A percentile compares a stretch with the other conserved stretches of the same genome.
phyloP scores from a whole-genome alignment of 2,113 vertebrate genomes.

The Pelvicachromis taeniatus region DNA sequence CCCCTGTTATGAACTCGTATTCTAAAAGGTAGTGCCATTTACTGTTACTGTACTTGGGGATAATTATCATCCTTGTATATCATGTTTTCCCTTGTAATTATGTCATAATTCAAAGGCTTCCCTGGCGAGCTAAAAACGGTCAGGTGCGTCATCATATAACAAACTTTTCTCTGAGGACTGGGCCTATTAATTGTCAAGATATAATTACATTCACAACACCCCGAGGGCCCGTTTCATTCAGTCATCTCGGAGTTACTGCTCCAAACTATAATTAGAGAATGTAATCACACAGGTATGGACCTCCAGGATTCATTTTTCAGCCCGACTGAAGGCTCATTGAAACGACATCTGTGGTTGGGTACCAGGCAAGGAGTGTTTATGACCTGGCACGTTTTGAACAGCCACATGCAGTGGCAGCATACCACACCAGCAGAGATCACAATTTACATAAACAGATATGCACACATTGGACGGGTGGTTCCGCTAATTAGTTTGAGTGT shows the following conservation, averaged over 20 bases:
- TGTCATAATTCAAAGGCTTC: slow-evolving; percentile 65
- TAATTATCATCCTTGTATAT: slow-evolving; percentile 60
- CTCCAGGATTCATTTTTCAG: slow-evolving; percentile 61
- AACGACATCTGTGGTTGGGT: slow-evolving; percentile 49
- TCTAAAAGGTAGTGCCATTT: slow-evolving; percentile 41
- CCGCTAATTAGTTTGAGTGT: slow-evolving; percentile 17
- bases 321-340: slow-evolving; percentile 47
- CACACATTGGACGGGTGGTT: slow-evolving; percentile 1
- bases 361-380: slow-evolving; percentile 49
- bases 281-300: slow-evolving; percentile 66
- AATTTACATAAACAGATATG: slow-evolving; percentile 21
- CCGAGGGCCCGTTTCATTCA: slow-evolving; percentile 52
- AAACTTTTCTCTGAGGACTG: slow-evolving; percentile 48
- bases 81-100: slow-evolving; percentile 69
- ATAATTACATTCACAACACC: slow-evolving; percentile 67
- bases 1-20: slow-evolving; percentile 23
- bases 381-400: slow-evolving; percentile 44
- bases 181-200: slow-evolving; percentile 66
- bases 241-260: slow-evolving; percentile 49
- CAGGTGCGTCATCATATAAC: slow-evolving; percentile 50
- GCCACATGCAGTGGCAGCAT: slow-evolving; percentile 41
- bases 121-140: slow-evolving; percentile 42
- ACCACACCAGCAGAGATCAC: slow-evolving; percentile 6
- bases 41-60: slow-evolving; percentile 40
- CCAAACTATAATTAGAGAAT: slow-evolving; percentile 65